Evolutionary conservation across 2,113 vertebrate species (phyloP), one percentile per base, ranked within the genome.

Genomic region (Psilopsiagon aymara): DNA sequence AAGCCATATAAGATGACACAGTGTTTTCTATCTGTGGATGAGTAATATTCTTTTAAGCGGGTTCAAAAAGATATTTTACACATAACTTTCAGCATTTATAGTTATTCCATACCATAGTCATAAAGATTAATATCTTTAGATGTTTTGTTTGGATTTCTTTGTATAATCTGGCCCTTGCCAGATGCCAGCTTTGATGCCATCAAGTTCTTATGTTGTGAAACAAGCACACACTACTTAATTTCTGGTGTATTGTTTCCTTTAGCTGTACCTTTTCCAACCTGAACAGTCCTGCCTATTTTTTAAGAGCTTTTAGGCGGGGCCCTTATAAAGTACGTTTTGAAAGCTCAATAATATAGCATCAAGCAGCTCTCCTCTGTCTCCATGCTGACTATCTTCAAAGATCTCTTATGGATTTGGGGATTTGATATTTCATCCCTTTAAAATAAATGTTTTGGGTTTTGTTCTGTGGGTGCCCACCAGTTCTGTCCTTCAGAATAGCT

Each of bases 1-100:
- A 80, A 53, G 7, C n/a, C 5, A 2, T 75, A 1, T 8, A 41
- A 69, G 62, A 60, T 20, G 31, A 46, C 2, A 0, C 25, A 11
- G 6, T 73, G 11, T 67, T 70, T n/a, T n/a, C n/a, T n/a, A n/a
- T n/a, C n/a, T n/a, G n/a, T n/a, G n/a, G 53, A 68, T n/a, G 23
- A 53, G 10, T 77, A 35, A 29, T 78, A 71, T 62, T 70, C 0
- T 8, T 69, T 88, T 75, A 16, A 6, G 4, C 52, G 55, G 9
- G 4, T 68, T 75, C 17, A 67, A 19, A 79, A 51, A 47, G 4
- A 11, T 46, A 55, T 28, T 88, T 71, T 19, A 21, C 29, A n/a
- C 29, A 28, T 59, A 66, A 39, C 13, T 91, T 64, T 21, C 25
- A 77, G 5, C 27, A 49, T 29, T 49, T 33, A 23, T 35, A 60